Base-by-base conservation (phyloP, 1,140 invertebrate genomes). In the Nebria ingens region DNA sequence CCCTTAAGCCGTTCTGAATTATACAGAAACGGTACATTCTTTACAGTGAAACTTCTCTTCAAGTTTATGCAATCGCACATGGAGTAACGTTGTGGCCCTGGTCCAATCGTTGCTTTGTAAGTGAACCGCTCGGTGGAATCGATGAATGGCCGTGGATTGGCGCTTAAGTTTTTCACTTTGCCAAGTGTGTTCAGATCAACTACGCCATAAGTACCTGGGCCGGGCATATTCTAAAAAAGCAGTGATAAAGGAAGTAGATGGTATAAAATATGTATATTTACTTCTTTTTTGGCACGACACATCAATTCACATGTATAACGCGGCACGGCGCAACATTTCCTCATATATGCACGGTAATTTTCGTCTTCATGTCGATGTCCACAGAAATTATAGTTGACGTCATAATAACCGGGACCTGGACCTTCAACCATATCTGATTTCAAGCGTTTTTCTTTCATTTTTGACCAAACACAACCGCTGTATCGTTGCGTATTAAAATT, bases 351-450 rank as follows among this genome's bases (percentile, higher is more conserved):
- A 11, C 15, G 6, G 17, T 12, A 45, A 4, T 45, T 6, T 11
- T 45, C 40, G 17, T 45, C 17, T 17, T 45, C 9, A 4, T 45
- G 9, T 11, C 17, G 40, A 12, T 45, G 3, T 11, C 6, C 17
- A 45, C 40, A 45, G 6, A 45, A 11, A 11, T 45, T 45, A 17
- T 11, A 17, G 6, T 45, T 45, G 4, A 17, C n/a, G 38, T 54
- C 29, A 20, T 54, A 54, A 11, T 38, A 15, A 21, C 22, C 52
- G n/a, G 52, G 52, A 38, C 23, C 23, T 12, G 52, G 52, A 6
- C n/a, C 15, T 3, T 54, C 22, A 38, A 2, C 3, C 19, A 11
- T 20, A 21, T 2, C 21, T 20, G 21, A 20, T 51, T 22, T 51
- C 4, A 21, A 4, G 34, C 45, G 34, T 17, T 13, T 21, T 2